These are phyloP conservation scores for Amazona finschi DNA, from an alignment of 2,797 vertebrate species.

Conservation along the genomic window DNA sequence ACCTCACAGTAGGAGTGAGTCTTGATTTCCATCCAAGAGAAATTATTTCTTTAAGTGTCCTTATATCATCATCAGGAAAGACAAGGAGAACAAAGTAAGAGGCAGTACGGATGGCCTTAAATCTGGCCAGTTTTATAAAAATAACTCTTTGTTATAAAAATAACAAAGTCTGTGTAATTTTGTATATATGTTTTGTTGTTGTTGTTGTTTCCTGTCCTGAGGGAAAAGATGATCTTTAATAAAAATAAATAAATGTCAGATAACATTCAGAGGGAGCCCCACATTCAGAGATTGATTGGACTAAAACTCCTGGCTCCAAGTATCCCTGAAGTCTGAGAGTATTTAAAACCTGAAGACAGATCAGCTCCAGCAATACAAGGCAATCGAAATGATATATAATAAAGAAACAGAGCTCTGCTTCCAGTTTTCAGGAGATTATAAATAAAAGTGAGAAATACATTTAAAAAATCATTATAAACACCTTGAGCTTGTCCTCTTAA, in stretches of 20 bases:
- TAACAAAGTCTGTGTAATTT: slow-evolving; percentile 41
- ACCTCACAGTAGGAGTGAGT: neutral
- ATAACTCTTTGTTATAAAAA: slow-evolving; percentile 22
- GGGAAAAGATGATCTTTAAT: slow-evolving; percentile 39
- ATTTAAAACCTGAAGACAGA: slow-evolving; percentile 31
- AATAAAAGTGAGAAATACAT: slow-evolving; percentile 28
- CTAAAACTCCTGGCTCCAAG: slow-evolving; percentile 38
- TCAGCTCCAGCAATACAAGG: neutral
- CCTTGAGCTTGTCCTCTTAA: neutral
- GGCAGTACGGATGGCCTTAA: neutral
- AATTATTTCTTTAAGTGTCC: slow-evolving; percentile 28
- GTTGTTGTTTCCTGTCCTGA: neutral
- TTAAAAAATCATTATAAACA: slow-evolving; percentile 17
- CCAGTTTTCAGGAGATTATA: slow-evolving; percentile 29
- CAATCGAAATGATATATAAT: slow-evolving; percentile 42
- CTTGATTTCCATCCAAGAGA: slow-evolving; percentile 23
- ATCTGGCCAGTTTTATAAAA: slow-evolving; percentile 39
- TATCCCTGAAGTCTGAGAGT: slow-evolving; percentile 18
- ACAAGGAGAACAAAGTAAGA: slow-evolving; percentile 37
- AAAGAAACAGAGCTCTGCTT: slow-evolving; percentile 29
- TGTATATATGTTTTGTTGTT: neutral
- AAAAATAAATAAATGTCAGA: slow-evolving; percentile 51
- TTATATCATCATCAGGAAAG: slow-evolving; percentile 53
- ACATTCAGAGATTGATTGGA: neutral
- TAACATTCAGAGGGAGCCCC: neutral